Percentiles rank a stretch among this genome's conserved stretches.
Evolutionary conservation across 1,140 invertebrate species (phyloP).

Genomic region (Palaemon carinicauda): DNA sequence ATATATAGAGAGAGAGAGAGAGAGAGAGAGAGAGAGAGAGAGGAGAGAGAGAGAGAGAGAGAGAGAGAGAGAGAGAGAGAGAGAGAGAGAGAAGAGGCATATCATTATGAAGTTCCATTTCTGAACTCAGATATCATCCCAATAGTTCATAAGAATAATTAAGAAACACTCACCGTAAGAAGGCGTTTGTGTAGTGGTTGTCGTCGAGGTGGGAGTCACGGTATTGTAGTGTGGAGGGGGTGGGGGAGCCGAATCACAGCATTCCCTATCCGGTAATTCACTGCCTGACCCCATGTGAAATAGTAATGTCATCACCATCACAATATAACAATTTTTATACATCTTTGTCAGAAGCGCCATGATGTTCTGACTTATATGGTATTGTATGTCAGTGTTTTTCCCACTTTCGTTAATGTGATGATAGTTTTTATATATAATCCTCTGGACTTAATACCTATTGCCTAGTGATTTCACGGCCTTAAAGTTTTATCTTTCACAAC

Average conservation of each 20-base stretch:
- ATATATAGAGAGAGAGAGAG: conserved; percentile 9
- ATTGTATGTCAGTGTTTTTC: too few relatives aligned
- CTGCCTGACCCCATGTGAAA: background rate
- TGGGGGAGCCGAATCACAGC: conserved; percentile 24
- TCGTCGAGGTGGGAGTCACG: conserved; percentile 24
- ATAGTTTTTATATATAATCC: too few relatives aligned
- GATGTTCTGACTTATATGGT: too few relatives aligned
- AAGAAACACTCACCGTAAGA: background rate
- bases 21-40: conserved; percentile 1
- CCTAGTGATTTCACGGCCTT: too few relatives aligned
- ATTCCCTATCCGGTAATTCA: conserved; percentile 15
- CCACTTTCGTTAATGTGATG: too few relatives aligned
- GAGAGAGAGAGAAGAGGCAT: background rate
- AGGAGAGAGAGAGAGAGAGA: background rate
- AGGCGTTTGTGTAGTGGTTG: conserved; percentile 6
- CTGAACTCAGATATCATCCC: background rate
- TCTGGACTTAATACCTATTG: too few relatives aligned
- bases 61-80: background rate
- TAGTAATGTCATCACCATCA: background rate
- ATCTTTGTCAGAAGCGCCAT: too few relatives aligned
- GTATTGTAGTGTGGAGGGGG: conserved; percentile 30
- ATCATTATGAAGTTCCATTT: background rate
- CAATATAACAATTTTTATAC: background rate
- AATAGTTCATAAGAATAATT: too few relatives aligned
- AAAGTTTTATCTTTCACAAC: too few relatives aligned